A percentile compares a stretch with the other conserved stretches of the same genome.
phyloP scores from a whole-genome alignment of 2,888 invertebrate species.

The Hypomecis punctinalis region DNA sequence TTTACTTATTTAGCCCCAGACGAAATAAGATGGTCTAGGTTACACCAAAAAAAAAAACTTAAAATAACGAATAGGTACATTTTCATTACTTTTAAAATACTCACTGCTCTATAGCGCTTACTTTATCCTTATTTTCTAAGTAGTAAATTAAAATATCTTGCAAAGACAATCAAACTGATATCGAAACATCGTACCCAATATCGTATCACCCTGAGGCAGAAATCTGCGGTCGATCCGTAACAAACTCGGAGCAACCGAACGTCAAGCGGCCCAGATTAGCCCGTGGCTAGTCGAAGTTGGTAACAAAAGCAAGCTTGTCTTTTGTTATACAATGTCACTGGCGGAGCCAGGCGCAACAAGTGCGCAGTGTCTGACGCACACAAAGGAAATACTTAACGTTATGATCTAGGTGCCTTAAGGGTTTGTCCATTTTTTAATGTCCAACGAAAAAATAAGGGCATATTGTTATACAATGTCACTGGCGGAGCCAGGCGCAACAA shows the following conservation, averaged over 20 bases:
- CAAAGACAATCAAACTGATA: background rate
- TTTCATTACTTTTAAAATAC: too few species aligned
- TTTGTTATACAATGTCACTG: constrained; percentile 42
- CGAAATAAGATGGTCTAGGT: too few species aligned
- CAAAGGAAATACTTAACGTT: constrained; percentile 21
- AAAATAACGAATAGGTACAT: too few species aligned
- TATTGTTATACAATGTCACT: constrained; percentile 41
- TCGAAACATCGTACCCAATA: background rate
- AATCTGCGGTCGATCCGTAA: background rate
- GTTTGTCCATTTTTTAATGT: constrained; percentile 1
- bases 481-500: constrained; percentile 45
- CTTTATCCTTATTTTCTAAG: too few species aligned
- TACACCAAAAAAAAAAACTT: too few species aligned
- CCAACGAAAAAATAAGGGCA: too few species aligned
- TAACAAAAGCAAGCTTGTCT: constrained; percentile 31
- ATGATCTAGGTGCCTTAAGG: background rate
- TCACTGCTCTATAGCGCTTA: too few species aligned
- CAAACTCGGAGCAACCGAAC: constrained; percentile 7
- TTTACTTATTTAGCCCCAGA: background rate
- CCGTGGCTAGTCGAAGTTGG: constrained; percentile 16
- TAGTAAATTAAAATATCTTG: background rate
- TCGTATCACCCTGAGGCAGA: background rate
- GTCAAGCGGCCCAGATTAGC: constrained; percentile 21
- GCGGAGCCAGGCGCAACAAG: constrained; percentile 47
- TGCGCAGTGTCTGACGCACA: constrained; percentile 28